These are phyloP conservation scores for Pantala flavescens DNA, from an alignment of 1,140 invertebrate species.

Conservation along the genomic window DNA sequence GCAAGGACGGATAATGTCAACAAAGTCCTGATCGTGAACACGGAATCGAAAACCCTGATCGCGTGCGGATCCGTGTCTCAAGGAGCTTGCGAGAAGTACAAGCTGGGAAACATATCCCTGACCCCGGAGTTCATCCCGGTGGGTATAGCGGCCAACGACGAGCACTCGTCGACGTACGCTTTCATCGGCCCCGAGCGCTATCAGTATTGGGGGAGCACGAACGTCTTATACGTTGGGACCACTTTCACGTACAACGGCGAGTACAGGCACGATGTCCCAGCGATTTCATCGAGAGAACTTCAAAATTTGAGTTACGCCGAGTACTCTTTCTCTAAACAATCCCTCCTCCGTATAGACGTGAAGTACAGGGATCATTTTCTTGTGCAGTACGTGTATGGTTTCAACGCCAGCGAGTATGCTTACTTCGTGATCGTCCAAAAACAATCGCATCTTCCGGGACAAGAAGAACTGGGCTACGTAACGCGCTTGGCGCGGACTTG, in stretches of 20 bases:
- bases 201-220: conserved; percentile 56
- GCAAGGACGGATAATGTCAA: conserved; percentile 74
- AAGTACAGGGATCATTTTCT: conserved; percentile 90
- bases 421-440: conserved; percentile 95
- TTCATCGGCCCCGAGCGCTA: conserved; percentile 89
- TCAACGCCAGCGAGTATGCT: conserved; percentile 86
- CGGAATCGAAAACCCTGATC: conserved; percentile 66
- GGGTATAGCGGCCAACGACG: conserved; percentile 84
- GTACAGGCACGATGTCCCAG: conserved; percentile 87
- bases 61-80: conserved; percentile 79
- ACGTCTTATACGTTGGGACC: conserved; percentile 87
- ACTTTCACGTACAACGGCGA: conserved; percentile 88
- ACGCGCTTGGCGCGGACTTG: conserved; percentile 83
- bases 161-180: conserved; percentile 80
- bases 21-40: conserved; percentile 83
- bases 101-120: conserved; percentile 66
- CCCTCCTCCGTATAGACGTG: conserved; percentile 80
- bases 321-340: conserved; percentile 75
- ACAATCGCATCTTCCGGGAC: conserved; percentile 72
- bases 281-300: conserved; percentile 76
- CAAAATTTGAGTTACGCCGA: conserved; percentile 68
- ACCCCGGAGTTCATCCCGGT: conserved; percentile 61
- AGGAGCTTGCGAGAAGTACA: conserved; percentile 79
- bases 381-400: conserved; percentile 91
- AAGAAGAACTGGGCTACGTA: conserved; percentile 81